Conservation (phyloP, 2,113 vertebrate species). For the Ageneiosus marmoratus region DNA sequence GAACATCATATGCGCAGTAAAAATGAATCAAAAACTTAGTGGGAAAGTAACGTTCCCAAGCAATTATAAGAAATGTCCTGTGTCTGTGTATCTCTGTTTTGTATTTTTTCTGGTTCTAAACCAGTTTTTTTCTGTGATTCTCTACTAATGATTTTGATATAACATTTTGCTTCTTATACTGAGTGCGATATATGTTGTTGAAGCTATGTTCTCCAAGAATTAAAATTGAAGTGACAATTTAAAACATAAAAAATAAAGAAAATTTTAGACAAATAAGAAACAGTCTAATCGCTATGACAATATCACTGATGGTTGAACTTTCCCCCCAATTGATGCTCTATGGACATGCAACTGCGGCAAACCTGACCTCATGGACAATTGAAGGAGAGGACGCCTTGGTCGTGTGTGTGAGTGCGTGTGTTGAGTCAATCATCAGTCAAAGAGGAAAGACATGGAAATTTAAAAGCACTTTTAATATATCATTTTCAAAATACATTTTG, state of each 20-base stretch:
- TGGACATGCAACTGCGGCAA: constrained; percentile 78
- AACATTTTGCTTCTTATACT: constrained; percentile 99
- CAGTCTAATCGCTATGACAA: constrained; percentile 91
- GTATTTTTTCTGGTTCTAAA: constrained; percentile 99
- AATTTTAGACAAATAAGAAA: constrained; percentile 88
- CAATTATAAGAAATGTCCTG: constrained; percentile 99
- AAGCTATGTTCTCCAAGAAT: constrained; percentile 99
- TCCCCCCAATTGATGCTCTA: constrained; percentile 69
- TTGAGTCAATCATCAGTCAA: constrained; percentile 79
- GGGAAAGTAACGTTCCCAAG: constrained; percentile 98
- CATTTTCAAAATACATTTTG: constrained; percentile 81
- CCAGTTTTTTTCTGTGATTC: constrained; percentile 99
- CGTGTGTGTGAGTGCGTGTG: constrained; percentile 58
- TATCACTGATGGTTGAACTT: constrained; percentile 82
- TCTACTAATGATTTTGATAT: constrained; percentile 99
- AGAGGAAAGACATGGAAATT: constrained; percentile 78
- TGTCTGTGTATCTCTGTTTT: constrained; percentile 99
- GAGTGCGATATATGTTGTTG: constrained; percentile 99
- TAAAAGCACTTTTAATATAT: constrained; percentile 87
- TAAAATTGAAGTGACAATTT: constrained; percentile 99
- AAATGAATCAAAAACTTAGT: constrained; percentile 92
- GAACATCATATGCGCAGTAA: constrained; percentile 97
- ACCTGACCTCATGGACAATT: constrained; percentile 80
- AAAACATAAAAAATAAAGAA: constrained; percentile 87
- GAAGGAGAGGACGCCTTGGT: constrained; percentile 73